These are phyloP conservation scores for Alcis repandata DNA, from an alignment of 2,888 invertebrate genomes.

Conservation along the genomic window DNA sequence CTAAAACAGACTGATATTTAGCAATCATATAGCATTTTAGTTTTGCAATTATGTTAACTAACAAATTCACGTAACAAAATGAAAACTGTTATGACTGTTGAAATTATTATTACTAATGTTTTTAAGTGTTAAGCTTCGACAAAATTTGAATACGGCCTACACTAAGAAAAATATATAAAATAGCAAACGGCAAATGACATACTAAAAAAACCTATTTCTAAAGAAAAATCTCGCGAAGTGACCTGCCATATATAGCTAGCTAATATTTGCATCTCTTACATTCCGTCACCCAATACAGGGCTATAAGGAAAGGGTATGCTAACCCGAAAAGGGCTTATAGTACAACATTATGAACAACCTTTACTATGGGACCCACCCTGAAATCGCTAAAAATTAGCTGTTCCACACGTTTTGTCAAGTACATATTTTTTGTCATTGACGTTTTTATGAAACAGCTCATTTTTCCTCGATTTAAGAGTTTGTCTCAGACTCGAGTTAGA, in stretches of 20 bases:
- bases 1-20: not conserved
- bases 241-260: not conserved
- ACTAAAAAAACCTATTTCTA: not conserved
- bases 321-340: too few species aligned
- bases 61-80: too few species aligned
- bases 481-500: too few species aligned
- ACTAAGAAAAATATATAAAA: not conserved
- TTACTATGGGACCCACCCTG: too few species aligned
- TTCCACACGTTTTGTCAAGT: too few species aligned
- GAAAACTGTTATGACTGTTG: too few species aligned
- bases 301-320: too few species aligned
- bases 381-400: too few species aligned
- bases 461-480: too few species aligned
- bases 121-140: not conserved
- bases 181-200: not conserved
- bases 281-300: slow-evolving; percentile 62
- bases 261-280: slow-evolving; percentile 53
- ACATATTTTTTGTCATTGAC: too few species aligned
- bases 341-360: too few species aligned
- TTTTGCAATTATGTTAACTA: not conserved
- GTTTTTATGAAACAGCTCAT: too few species aligned
- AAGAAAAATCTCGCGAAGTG: not conserved
- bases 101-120: not conserved
- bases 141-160: slow-evolving; percentile 4
- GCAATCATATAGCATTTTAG: not conserved